phyloP scores from a whole-genome alignment of 2,888 invertebrate genomes.

The Leptodirus hochenwartii region DNA sequence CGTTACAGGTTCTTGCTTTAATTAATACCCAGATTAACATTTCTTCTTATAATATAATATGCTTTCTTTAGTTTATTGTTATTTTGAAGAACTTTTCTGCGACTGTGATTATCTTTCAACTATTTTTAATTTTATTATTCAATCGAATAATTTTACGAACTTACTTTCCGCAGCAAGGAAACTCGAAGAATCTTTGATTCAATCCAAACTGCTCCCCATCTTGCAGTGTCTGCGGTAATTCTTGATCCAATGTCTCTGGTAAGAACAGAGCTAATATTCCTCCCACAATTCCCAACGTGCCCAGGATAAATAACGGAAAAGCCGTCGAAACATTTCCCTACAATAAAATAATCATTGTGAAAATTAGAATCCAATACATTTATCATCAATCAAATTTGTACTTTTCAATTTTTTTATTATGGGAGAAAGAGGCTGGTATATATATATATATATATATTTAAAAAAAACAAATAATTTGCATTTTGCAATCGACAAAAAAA shows the following conservation, averaged over 20 bases:
- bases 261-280: conserved; percentile 61
- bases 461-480: conserved; percentile 8
- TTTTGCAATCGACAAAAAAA: no score
- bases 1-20: no score
- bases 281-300: conserved; percentile 53
- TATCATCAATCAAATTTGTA: no score
- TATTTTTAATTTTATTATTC: conserved; percentile 4
- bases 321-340: conserved; percentile 52
- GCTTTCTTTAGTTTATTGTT: no score
- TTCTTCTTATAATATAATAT: no score
- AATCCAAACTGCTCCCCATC: conserved; percentile 77
- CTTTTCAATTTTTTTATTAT: no score
- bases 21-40: no score
- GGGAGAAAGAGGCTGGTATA: neutral
- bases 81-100: no score
- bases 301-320: conserved; percentile 61
- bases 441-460: no score
- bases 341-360: conserved; percentile 14
- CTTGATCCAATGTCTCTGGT: conserved; percentile 72
- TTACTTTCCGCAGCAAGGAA: conserved; percentile 55
- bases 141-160: conserved; percentile 14
- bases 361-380: no score
- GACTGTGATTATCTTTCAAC: no score
- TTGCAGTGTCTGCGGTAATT: conserved; percentile 67
- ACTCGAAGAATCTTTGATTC: conserved; percentile 64